Evolutionary conservation across 2,113 vertebrate genomes (phyloP), one percentile per base, ranked within the genome.

Genomic region (Micromys minutus): DNA sequence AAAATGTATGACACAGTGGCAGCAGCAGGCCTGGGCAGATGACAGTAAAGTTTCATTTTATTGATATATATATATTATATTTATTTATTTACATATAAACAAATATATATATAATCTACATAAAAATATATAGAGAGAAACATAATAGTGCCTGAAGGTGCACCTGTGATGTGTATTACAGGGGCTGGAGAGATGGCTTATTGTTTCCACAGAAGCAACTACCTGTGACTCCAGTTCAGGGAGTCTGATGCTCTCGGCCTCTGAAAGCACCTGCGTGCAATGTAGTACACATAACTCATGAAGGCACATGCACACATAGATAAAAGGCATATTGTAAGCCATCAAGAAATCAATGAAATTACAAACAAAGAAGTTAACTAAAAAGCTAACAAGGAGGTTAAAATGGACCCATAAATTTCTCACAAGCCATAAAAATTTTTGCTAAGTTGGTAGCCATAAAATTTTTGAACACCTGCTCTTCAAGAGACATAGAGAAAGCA

Each of bases 341-440:
- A 39, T 47, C 39, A 76, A 67, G 42, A 61, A 67, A 76, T 89
- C 71, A 76, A 74, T 36, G 39, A 89, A 75, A 42, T 61, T 61
- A 76, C 36, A 87, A 75, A 22, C 42, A 19, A 72, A 88, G 29
- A n/a, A 88, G 83, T 39, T 96, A 92, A 72, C 57, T 63, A 86
- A 85, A 93, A 79, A 47, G 63, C 47, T 87, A 93, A 65, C 47
- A 81, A 75, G 47, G 69, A 52, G 42, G 59, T 77, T 79, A 95
- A 92, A 87, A 36, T 63, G 42, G 36, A 74, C n/a, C 63, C 47
- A 87, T 86, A 92, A 76, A 85, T 77, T 36, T 74, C 7, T 61
- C 39, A 86, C 80, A 75, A 80, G 55, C 65, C 31, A 81, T 42
- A 90, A 42, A 31, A 45, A 77, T 57, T 72, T 88, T 74, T 55